Percentiles rank a stretch among this genome's conserved stretches.
Evolutionary conservation across 2,113 vertebrate species (phyloP).

Genomic region (Bufo bufo): DNA sequence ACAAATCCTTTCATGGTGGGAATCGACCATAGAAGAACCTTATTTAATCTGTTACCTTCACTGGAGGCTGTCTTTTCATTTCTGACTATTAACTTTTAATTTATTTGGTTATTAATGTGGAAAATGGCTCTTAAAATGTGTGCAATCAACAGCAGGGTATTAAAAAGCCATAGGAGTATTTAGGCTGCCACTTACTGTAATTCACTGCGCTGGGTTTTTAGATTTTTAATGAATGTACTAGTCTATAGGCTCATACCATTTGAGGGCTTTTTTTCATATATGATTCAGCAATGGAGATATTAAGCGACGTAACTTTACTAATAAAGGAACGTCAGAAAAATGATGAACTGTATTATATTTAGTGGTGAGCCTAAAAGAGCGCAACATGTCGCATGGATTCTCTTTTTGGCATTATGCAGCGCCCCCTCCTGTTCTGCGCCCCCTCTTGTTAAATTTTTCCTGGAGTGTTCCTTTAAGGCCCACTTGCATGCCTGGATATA

Average conservation of each 20-base stretch:
- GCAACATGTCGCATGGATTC: too few species aligned
- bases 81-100: constrained; percentile 26
- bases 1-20: neutral
- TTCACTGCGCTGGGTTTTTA: neutral
- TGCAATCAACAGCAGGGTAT: constrained; percentile 10
- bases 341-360: too few species aligned
- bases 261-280: neutral
- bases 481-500: too few species aligned
- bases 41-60: neutral
- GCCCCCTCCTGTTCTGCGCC: too few species aligned
- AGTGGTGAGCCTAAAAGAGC: too few species aligned
- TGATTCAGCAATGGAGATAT: neutral
- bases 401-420: too few species aligned
- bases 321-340: too few species aligned
- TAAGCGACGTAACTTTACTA: neutral
- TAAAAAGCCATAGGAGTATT: neutral
- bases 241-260: too few species aligned
- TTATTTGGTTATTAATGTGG: constrained; percentile 26
- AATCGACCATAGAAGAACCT: neutral
- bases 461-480: too few species aligned
- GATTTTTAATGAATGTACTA: neutral
- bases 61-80: constrained; percentile 4
- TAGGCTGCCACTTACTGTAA: neutral
- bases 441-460: neutral
- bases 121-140: constrained; percentile 7